Percentiles rank a stretch among this genome's conserved stretches.
These are phyloP conservation scores for Hippocampus guttulatus DNA, from an alignment of 2,113 vertebrate species.

Conservation along the genomic window DNA sequence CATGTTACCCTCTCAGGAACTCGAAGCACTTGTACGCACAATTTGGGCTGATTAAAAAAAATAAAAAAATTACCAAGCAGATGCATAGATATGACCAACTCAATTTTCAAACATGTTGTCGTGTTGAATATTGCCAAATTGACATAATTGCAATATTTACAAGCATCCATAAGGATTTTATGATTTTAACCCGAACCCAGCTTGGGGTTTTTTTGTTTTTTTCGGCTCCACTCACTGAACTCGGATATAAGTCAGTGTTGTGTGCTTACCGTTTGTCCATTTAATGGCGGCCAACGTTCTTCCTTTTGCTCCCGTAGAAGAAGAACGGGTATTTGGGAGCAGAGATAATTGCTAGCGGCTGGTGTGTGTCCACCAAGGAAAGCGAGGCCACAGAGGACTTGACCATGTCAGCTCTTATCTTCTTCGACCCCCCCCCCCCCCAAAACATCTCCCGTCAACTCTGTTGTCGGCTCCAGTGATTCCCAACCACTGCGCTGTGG, in stretches of 20 bases:
- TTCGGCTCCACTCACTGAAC: background rate
- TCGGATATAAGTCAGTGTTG: background rate
- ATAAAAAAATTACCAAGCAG: background rate
- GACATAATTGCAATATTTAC: too few species aligned
- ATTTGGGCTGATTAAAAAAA: background rate
- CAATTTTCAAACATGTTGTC: too few species aligned
- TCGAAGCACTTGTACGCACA: background rate
- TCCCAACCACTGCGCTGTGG: background rate
- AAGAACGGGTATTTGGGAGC: background rate
- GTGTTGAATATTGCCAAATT: too few species aligned
- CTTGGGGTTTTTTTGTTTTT: background rate
- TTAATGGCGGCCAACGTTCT: background rate
- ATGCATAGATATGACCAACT: too few species aligned
- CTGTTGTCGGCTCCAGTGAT: background rate
- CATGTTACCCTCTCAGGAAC: background rate
- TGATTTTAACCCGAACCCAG: too few species aligned
- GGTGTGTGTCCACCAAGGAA: background rate
- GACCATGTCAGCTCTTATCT: background rate
- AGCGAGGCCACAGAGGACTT: background rate
- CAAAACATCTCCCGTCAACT: background rate
- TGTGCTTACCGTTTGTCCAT: background rate
- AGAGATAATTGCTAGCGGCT: background rate
- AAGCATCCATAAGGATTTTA: background rate
- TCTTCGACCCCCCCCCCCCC: background rate
- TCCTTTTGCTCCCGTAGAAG: background rate